Percentiles rank a stretch among this genome's conserved stretches.
phyloP scores from a whole-genome alignment of 1,140 invertebrate species.

The Drosophila sucinea region DNA sequence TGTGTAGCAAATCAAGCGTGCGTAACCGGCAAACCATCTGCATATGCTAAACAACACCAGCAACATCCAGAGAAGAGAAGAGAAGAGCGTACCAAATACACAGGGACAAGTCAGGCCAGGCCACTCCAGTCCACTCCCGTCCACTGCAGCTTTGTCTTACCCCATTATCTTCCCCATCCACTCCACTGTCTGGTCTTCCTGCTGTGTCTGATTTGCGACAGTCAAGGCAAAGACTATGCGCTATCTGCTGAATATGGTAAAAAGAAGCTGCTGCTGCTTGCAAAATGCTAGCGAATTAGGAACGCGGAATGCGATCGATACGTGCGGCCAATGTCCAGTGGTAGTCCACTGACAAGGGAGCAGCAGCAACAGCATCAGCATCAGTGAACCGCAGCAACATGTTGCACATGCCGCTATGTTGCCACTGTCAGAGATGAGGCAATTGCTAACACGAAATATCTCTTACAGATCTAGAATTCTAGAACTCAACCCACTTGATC shows the following conservation, averaged over 20 bases:
- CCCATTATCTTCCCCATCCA: constrained; percentile 13
- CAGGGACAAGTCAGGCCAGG: not conserved
- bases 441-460: not conserved
- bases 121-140: constrained; percentile 2
- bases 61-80: not conserved
- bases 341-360: constrained; percentile 46
- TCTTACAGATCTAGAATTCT: not conserved
- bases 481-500: not conserved
- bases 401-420: constrained; percentile 76
- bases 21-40: constrained; percentile 68
- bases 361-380: constrained; percentile 42
- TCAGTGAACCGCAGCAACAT: constrained; percentile 55
- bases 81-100: constrained; percentile 17
- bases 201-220: constrained; percentile 78
- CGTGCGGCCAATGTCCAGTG: constrained; percentile 60
- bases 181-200: constrained; percentile 1
- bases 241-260: constrained; percentile 73
- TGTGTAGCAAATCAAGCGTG: constrained; percentile 70
- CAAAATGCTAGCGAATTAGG: constrained; percentile 79
- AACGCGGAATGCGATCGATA: constrained; percentile 81
- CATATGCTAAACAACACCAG: constrained; percentile 69
- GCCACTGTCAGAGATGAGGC: constrained; percentile 29
- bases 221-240: constrained; percentile 50
- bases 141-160: constrained; percentile 25
- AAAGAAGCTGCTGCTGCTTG: constrained; percentile 53